Evolutionary conservation across 1,140 invertebrate species (phyloP).

Genomic region (Tribolium madens): DNA sequence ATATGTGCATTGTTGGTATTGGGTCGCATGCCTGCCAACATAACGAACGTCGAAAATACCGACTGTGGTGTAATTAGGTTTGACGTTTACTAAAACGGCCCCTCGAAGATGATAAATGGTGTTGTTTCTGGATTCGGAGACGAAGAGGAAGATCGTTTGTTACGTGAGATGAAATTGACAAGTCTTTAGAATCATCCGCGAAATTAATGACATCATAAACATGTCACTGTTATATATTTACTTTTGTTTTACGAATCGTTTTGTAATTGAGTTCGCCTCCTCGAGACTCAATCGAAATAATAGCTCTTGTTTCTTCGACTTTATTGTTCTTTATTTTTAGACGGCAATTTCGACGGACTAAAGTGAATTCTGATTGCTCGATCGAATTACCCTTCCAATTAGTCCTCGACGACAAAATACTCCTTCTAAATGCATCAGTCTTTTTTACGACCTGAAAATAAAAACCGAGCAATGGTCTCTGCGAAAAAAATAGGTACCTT

Average conservation of each 20-base stretch:
- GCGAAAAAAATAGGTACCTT: too few relatives aligned
- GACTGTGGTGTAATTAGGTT: constrained; percentile 27
- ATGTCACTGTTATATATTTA: constrained; percentile 34
- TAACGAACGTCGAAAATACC: constrained; percentile 33
- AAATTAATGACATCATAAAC: constrained; percentile 37
- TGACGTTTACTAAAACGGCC: background rate
- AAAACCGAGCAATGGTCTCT: too few relatives aligned
- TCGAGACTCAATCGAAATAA: constrained; percentile 26
- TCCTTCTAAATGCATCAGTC: background rate
- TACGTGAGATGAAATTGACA: constrained; percentile 7
- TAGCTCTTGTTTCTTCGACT: constrained; percentile 12
- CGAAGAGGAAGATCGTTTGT: constrained; percentile 25
- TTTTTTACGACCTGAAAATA: too few relatives aligned
- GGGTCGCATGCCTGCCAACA: constrained; percentile 11
- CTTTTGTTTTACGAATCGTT: constrained; percentile 30
- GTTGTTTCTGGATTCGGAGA: background rate
- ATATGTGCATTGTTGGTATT: background rate
- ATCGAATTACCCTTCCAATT: constrained; percentile 5
- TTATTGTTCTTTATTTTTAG: constrained; percentile 34
- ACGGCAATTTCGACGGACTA: constrained; percentile 5
- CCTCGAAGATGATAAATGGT: constrained; percentile 16
- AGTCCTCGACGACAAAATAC: background rate
- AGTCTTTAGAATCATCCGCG: constrained; percentile 14
- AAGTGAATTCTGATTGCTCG: constrained; percentile 29
- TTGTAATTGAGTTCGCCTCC: constrained; percentile 33